Evolutionary conservation across 2,888 invertebrate genomes (phyloP).

Genomic region (Venustoraphidia nigricollis): DNA sequence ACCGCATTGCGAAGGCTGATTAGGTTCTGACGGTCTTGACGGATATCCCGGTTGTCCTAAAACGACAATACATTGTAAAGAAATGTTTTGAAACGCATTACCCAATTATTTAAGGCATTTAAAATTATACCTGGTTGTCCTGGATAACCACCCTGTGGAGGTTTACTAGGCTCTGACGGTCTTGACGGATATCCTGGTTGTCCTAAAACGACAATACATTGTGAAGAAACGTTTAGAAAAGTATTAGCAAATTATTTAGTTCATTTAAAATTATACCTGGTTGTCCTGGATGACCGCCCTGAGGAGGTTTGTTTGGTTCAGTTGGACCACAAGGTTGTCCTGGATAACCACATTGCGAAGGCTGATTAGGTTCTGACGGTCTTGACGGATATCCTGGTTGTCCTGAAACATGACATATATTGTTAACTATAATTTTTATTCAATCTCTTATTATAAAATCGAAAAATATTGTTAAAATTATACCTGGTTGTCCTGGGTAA

Average conservation of each 20-base stretch:
- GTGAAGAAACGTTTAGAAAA: no score
- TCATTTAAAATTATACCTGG: constrained; percentile 9
- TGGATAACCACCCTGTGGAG: constrained; percentile 8
- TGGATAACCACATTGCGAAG: background rate
- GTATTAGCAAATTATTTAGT: no score
- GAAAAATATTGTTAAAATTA: no score
- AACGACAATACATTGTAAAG: background rate
- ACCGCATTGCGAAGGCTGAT: constrained; percentile 4
- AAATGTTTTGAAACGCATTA: no score
- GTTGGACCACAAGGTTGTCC: constrained; percentile 11
- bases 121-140: constrained; percentile 9
- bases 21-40: constrained; percentile 26
- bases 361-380: no score
- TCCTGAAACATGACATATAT: constrained; percentile 3
- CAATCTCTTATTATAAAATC: no score
- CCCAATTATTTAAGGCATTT: constrained; percentile 5
- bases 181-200: constrained; percentile 25
- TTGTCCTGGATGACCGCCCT: constrained; percentile 9
- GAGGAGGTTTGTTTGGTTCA: constrained; percentile 5
- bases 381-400: background rate
- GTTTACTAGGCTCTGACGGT: constrained; percentile 12
- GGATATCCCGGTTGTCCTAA: constrained; percentile 12
- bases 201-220: background rate
- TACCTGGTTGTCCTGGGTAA: no score
- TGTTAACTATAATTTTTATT: no score